Evolutionary conservation across 2,797 vertebrate species (phyloP).

Genomic region (Numenius phaeopus): DNA sequence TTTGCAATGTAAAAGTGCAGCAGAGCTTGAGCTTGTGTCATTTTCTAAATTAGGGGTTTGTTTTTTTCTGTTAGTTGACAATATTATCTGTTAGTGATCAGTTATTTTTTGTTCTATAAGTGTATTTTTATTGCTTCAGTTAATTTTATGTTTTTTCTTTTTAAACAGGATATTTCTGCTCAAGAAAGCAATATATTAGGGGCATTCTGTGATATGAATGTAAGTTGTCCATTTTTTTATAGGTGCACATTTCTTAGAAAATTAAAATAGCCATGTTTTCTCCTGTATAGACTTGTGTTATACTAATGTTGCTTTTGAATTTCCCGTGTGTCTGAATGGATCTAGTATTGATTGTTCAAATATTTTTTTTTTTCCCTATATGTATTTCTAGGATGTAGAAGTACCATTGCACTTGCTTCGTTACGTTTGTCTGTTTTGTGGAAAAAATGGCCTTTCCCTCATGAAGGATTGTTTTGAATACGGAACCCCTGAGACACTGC

Average conservation of each 20-base stretch:
- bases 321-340: not conserved
- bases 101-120: not conserved
- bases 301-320: not conserved
- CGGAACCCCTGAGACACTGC: constrained; percentile 92
- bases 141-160: constrained; percentile 39
- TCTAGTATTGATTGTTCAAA: not conserved
- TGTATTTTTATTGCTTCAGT: not conserved
- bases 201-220: constrained; percentile 99
- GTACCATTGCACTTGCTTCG: constrained; percentile 97
- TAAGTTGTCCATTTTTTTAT: constrained; percentile 82
- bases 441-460: constrained; percentile 96
- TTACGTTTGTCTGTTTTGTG: constrained; percentile 97
- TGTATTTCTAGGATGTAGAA: constrained; percentile 89
- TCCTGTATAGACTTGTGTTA: not conserved
- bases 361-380: not conserved
- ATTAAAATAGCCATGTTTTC: not conserved
- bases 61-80: not conserved
- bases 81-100: not conserved
- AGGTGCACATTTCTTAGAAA: not conserved
- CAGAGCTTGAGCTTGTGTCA: not conserved
- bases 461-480: constrained; percentile 99
- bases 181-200: constrained; percentile 99
- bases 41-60: not conserved
- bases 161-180: constrained; percentile 94
- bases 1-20: not conserved